Evolutionary conservation across 2,888 invertebrate genomes (phyloP), one percentile per base, ranked within the genome.

Genomic region (Meiosimyza platycephala): DNA sequence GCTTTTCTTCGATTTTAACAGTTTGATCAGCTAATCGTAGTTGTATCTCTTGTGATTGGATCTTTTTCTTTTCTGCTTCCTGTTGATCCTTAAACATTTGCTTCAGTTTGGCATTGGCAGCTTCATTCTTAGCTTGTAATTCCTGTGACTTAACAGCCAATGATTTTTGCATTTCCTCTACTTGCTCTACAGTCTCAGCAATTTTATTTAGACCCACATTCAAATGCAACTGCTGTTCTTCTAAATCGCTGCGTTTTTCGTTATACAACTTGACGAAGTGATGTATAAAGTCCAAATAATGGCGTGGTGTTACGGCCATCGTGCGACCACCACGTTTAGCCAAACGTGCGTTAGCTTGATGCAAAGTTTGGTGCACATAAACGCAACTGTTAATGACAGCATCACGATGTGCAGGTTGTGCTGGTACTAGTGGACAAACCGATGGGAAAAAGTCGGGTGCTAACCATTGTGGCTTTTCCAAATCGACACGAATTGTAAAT

Each of bases 71-170:
- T 87, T 99, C 99, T 2, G 99, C 99, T 87, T 99, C 98, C 84
- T 99, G 98, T 87, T 99, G 98, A 88, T 99, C 97, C 89, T 97
- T 97, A 64, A 99, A 95, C 99, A 99, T 99, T 88, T 99, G 98
- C 78, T 96, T 94, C 66, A 99, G 90, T 88, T 99, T 99, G n/a
- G 96, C 95, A 87, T 99, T 99, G 68, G 99, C 99, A 3, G 98
- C 97, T 85, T 97, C 97, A 85, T 99, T 99, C 89, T 99, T 99
- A 57, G 96, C 95, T 90, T 98, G 97, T 28, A 96, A 87, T 88
- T 95, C 95, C 89, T 94, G 94, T 72, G 97, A 95, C 88, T 99
- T 99, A 64, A 98, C 95, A 62, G 98, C 98, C 74, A 99, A 90
- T 74, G 98, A 98, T 88, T 98, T 98, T 86, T 99, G 99, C 93